Conservation (phyloP, 2,113 vertebrate species). For the Piprites chloris region DNA sequence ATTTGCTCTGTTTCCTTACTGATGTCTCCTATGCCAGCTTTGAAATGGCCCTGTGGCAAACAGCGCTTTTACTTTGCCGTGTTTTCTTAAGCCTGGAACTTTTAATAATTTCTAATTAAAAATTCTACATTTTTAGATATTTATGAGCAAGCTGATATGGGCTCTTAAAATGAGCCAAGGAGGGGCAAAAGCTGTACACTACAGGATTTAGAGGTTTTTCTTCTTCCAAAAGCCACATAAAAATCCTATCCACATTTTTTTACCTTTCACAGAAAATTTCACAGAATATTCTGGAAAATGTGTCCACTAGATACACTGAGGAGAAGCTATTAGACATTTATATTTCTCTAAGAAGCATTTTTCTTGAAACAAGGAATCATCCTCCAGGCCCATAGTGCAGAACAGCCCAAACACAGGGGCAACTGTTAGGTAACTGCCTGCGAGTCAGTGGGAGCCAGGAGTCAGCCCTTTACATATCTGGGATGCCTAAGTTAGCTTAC, state of each 20-base stretch:
- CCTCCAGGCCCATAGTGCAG: background rate
- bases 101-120: conserved; percentile 57
- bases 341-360: conserved; percentile 18
- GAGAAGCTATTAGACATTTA: background rate
- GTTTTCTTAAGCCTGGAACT: conserved; percentile 25
- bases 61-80: background rate
- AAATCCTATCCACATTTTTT: background rate
- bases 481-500: conserved; percentile 5
- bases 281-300: background rate
- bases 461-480: background rate
- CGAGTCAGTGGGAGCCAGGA: background rate
- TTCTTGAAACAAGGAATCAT: conserved; percentile 16
- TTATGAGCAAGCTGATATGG: background rate
- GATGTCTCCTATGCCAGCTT: conserved; percentile 13
- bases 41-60: conserved; percentile 30
- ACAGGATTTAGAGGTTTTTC: background rate
- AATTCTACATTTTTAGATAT: conserved; percentile 37
- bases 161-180: background rate
- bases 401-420: background rate
- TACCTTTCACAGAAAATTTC: background rate
- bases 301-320: background rate
- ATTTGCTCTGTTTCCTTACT: conserved; percentile 33
- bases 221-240: background rate
- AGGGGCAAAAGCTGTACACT: background rate
- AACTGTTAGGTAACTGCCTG: conserved; percentile 18